phyloP scores from a whole-genome alignment of 2,797 vertebrate species.

The Limnodromus scolopaceus region DNA sequence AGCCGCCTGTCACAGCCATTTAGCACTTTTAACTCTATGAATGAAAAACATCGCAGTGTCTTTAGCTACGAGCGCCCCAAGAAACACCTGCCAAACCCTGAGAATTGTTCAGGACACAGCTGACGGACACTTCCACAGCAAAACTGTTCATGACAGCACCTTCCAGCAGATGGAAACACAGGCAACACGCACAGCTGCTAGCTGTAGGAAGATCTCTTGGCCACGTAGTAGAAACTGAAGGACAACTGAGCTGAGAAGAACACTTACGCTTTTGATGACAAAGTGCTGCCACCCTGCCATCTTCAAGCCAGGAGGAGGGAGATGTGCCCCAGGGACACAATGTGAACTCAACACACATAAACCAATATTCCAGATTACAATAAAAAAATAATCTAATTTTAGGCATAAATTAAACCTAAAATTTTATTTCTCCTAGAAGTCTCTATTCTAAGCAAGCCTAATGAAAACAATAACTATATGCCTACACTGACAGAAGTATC shows the following conservation, averaged over 20 bases:
- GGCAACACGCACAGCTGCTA: background rate
- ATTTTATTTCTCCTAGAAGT: background rate
- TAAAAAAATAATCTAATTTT: background rate
- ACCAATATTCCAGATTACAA: background rate
- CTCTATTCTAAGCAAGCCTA: background rate
- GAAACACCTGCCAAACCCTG: background rate
- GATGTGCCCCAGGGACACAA: background rate
- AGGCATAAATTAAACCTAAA: background rate
- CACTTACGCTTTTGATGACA: background rate
- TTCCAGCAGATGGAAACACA: background rate
- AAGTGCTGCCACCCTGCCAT: background rate
- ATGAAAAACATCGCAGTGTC: background rate
- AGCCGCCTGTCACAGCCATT: background rate
- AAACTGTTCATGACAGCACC: background rate
- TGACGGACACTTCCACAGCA: background rate
- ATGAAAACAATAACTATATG: background rate
- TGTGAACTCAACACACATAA: background rate
- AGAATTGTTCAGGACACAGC: fast-evolving
- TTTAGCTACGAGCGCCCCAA: background rate
- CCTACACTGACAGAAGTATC: background rate
- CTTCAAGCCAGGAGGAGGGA: background rate
- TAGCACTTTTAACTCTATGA: background rate
- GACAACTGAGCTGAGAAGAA: background rate
- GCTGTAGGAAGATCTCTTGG: background rate
- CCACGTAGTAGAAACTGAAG: fast-evolving